phyloP scores from a whole-genome alignment of 1,140 invertebrate genomes.

The Vanessa tameamea region DNA sequence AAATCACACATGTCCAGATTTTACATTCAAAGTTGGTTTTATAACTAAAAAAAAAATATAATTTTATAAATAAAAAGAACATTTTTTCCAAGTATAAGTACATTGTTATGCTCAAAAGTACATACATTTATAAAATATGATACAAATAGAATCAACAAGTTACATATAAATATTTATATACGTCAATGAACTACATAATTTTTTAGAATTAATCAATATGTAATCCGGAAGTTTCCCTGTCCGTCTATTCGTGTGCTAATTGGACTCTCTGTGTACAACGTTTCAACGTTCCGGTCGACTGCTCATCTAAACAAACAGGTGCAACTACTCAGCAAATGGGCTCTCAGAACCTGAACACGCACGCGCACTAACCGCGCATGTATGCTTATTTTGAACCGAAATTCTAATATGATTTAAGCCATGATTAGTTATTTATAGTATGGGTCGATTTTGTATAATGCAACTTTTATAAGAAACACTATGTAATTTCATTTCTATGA shows the following conservation, averaged over 20 bases:
- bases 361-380: neutral
- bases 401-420: neutral
- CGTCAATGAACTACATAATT: neutral
- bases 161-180: no score
- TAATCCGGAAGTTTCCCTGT: neutral
- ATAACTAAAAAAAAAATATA: no score
- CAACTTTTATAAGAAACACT: neutral
- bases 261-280: conserved; percentile 8
- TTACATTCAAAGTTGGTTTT: no score
- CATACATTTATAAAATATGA: no score
- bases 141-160: no score
- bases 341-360: neutral
- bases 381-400: neutral
- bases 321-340: conserved; percentile 13
- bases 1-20: no score
- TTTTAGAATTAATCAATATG: neutral
- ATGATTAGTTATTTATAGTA: no score
- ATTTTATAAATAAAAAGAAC: no score
- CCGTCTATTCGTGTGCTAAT: neutral
- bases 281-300: conserved; percentile 10
- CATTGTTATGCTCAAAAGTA: no score
- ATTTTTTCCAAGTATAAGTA: no score
- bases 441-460: no score
- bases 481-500: neutral
- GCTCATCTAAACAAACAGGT: conserved; percentile 12